Conservation (phyloP, 2,888 invertebrate genomes). For the Ectobius pallidus region DNA sequence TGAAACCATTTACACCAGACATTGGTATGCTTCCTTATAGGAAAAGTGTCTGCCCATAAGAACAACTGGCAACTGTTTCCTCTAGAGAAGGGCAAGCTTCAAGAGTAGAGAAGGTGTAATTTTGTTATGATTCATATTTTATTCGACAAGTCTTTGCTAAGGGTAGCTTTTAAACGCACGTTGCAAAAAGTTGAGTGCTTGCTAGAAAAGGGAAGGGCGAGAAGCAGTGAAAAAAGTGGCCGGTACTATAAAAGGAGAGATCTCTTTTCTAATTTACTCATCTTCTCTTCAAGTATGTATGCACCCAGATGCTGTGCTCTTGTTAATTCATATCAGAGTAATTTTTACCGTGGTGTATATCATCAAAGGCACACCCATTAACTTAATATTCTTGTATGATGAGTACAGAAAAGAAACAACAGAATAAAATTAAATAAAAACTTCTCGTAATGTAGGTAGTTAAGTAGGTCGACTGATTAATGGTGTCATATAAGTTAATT, state of each 20-base stretch:
- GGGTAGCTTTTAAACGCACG: conserved; percentile 4
- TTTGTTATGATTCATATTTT: conserved; percentile 3
- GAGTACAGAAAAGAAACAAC: too few relatives aligned
- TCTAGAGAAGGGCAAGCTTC: too few relatives aligned
- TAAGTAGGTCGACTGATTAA: too few relatives aligned
- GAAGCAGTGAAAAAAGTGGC: background rate
- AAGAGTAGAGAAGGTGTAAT: too few relatives aligned
- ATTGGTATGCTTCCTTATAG: background rate
- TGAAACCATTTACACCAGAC: background rate
- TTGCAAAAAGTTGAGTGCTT: background rate
- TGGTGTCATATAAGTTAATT: too few relatives aligned
- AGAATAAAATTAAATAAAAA: too few relatives aligned
- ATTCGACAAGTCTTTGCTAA: conserved; percentile 7
- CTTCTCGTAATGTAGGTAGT: too few relatives aligned
- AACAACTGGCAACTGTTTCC: too few relatives aligned
- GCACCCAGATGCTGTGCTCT: background rate
- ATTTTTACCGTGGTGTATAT: background rate
- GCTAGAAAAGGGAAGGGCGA: too few relatives aligned
- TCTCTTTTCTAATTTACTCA: background rate
- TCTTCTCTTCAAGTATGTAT: background rate
- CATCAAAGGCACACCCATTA: background rate
- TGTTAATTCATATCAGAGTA: background rate
- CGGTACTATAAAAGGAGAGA: background rate
- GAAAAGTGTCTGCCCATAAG: too few relatives aligned
- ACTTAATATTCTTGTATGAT: background rate